phyloP scores from a whole-genome alignment of 2,888 invertebrate genomes.

The Chelonus formosanus region DNA sequence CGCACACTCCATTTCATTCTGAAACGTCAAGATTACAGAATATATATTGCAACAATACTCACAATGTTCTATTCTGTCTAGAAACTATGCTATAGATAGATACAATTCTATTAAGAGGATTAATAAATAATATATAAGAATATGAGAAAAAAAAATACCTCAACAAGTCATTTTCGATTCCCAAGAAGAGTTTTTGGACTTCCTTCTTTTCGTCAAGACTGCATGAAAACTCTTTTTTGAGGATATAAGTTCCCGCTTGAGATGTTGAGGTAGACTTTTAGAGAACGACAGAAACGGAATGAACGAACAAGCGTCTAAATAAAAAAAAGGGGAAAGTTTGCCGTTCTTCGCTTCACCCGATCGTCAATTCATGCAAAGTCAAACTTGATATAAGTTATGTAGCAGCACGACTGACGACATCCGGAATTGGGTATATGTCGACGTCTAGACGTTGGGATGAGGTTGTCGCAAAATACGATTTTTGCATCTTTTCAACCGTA shows the following conservation, averaged over 20 bases:
- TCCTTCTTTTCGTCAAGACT: conserved; percentile 10
- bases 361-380: conserved; percentile 33
- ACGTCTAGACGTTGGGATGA: conserved; percentile 41
- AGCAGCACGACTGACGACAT: conserved; percentile 37
- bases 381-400: conserved; percentile 46
- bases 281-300: conserved; percentile 4
- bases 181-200: conserved; percentile 8
- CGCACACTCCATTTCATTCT: conserved; percentile 7
- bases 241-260: conserved; percentile 17
- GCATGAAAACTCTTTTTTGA: conserved; percentile 17
- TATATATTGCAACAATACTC: neutral
- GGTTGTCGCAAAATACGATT: conserved; percentile 30
- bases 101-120: neutral
- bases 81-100: neutral
- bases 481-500: conserved; percentile 32
- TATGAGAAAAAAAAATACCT: conserved; percentile 3
- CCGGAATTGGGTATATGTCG: conserved; percentile 42
- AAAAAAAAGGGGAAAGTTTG: conserved; percentile 17
- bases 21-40: neutral
- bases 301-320: conserved; percentile 14
- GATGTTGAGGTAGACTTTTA: conserved; percentile 20
- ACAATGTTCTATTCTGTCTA: neutral
- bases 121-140: neutral
- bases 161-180: conserved; percentile 3
- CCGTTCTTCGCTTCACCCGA: conserved; percentile 19